Evolutionary conservation across 2,888 invertebrate species (phyloP), one percentile per base, ranked within the genome.

Genomic region (Cheilosia impressa): DNA sequence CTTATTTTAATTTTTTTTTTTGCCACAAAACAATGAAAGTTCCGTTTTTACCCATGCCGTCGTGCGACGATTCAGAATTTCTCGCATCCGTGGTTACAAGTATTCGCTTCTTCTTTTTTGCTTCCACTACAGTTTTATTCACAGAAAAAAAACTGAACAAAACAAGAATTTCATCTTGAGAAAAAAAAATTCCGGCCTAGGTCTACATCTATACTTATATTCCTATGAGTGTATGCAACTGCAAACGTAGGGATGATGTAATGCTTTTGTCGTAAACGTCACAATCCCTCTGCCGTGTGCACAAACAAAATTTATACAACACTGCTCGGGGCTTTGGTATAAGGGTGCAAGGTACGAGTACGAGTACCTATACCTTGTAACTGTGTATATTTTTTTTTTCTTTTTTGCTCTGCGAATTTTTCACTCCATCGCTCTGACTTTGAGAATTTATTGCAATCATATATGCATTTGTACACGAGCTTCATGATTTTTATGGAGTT

Each of bases 81-180:
- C 53, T 80, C 80, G 80, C 84, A 84, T 84, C 84, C 84, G 80
- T 84, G 84, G 84, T 76, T 80, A 76, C 69, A 80, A 76, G 63
- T 69, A 79, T 73, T 52, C 34, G 60, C 34, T 50, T 50, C 15
- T 24, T 60, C 69, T 55, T 50, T 50, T 57, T 52, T 50, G 9
- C 55, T 68, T 55, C 17, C 38, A 58, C 24, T 38, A 45, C 24
- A 65, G 55, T 68, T 68, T 31, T 53, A 17, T 24, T 43, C 19
- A 60, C 60, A 73, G 58, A 73, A 4, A 52, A 52, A 65, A 41
- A 60, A 34, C n/a, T 17, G 60, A 50, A 58, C 57, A 65, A 41
- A 47, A 57, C 45, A 71, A 71, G 75, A 69, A 69, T 63, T 79
- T 45, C 75, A 75, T 73, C 83, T 69, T 58, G 34, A 38, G 24